Conservation (phyloP, 2,797 vertebrate species). For the Ambastaia sidthimunki region DNA sequence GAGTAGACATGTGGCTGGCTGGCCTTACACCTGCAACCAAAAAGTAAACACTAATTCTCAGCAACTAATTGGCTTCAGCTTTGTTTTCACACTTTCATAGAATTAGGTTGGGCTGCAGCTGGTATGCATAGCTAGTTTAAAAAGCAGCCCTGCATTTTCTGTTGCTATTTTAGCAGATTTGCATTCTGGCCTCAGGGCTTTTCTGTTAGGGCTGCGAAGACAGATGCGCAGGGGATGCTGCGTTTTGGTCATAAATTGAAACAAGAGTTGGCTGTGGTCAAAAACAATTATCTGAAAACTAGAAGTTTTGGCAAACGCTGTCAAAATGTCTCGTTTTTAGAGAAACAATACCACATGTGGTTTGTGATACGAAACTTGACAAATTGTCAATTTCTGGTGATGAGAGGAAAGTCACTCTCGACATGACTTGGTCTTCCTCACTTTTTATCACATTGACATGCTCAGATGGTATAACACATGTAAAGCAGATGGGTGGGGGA, state of each 20-base stretch:
- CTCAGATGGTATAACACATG: conserved; percentile 59
- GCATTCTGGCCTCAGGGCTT: conserved; percentile 40
- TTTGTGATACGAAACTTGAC: conserved; percentile 12
- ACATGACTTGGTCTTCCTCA: conserved; percentile 21
- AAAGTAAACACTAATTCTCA: conserved; percentile 62
- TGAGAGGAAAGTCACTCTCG: conserved; percentile 23
- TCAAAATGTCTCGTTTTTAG: neutral
- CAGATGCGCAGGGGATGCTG: conserved; percentile 31
- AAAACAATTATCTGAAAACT: neutral
- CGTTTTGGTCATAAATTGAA: neutral
- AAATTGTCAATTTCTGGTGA: conserved; percentile 37
- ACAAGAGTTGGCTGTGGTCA: neutral
- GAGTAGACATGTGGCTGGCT: conserved; percentile 49
- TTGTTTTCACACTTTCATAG: conserved; percentile 61
- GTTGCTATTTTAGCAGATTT: conserved; percentile 23
- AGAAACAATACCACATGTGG: neutral
- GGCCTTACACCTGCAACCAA: conserved; percentile 65
- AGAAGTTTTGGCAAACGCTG: neutral
- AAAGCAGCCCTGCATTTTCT: conserved; percentile 12
- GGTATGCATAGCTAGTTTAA: conserved; percentile 21
- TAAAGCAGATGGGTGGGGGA: conserved; percentile 72
- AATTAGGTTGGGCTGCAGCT: conserved; percentile 63
- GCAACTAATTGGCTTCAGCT: conserved; percentile 48
- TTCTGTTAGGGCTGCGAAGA: neutral
- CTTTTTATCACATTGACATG: conserved; percentile 43